Conservation (phyloP, 2,888 invertebrate species). For the Sussaba pulchella region DNA sequence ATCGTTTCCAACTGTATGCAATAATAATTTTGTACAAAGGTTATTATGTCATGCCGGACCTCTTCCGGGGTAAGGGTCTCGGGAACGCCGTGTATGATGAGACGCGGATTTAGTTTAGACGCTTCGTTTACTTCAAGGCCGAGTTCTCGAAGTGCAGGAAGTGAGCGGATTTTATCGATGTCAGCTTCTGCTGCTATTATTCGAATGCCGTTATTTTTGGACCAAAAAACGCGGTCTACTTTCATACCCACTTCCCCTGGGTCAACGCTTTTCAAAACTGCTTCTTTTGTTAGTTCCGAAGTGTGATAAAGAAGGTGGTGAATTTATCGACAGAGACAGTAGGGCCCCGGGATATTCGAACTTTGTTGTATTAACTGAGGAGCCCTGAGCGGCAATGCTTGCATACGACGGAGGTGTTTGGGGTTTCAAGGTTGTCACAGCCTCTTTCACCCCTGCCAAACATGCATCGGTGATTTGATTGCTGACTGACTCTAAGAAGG, state of each 20-base stretch:
- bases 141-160: neutral
- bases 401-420: neutral
- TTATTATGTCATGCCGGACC: neutral
- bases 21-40: no score
- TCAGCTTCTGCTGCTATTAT: neutral
- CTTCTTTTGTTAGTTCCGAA: neutral
- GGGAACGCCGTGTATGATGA: neutral
- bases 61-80: neutral
- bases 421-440: neutral
- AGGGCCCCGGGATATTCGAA: neutral
- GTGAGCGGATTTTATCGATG: neutral
- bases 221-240: neutral
- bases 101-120: neutral
- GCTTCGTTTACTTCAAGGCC: neutral
- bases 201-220: neutral
- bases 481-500: neutral
- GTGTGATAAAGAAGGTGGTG: neutral
- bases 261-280: conserved; percentile 10
- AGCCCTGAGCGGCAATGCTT: neutral
- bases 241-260: conserved; percentile 3
- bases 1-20: no score
- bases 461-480: conserved; percentile 6
- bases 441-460: conserved; percentile 2
- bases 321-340: conserved; percentile 1
- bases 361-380: neutral